phyloP scores from a whole-genome alignment of 2,113 vertebrate genomes.

The Lanius ludovicianus region DNA sequence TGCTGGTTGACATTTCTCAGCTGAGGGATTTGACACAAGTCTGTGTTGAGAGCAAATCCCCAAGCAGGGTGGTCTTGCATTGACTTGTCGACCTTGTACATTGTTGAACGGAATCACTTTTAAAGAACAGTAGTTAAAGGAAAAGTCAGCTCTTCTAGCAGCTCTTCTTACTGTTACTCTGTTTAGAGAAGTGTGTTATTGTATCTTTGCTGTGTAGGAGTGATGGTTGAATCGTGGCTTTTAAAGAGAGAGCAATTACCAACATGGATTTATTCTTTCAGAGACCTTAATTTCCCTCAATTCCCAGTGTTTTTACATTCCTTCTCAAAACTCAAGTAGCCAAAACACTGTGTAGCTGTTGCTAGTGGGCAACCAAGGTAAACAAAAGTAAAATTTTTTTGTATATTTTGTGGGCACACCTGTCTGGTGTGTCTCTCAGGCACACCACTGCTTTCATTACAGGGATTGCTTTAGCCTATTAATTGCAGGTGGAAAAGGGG shows the following conservation, averaged over 20 bases:
- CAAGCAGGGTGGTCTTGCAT: slow-evolving; percentile 80
- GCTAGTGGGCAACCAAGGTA: not conserved
- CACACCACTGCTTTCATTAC: not conserved
- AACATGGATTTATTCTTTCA: not conserved
- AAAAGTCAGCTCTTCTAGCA: slow-evolving; percentile 33
- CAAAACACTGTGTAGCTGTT: not conserved
- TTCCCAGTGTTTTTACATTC: not conserved
- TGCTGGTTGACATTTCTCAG: slow-evolving; percentile 87
- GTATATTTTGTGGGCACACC: not conserved
- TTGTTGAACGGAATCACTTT: slow-evolving; percentile 74
- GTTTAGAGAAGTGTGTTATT: slow-evolving; percentile 11
- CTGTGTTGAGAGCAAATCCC: slow-evolving; percentile 70
- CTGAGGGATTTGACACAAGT: slow-evolving; percentile 74
- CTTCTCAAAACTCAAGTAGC: not conserved
- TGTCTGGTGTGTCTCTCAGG: not conserved
- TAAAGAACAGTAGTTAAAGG: slow-evolving; percentile 81
- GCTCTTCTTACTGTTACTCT: slow-evolving; percentile 30
- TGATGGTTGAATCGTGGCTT: not conserved
- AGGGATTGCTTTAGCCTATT: not conserved
- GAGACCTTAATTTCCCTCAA: not conserved
- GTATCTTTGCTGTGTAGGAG: not conserved
- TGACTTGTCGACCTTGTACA: slow-evolving; percentile 79
- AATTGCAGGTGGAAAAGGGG: slow-evolving; percentile 12
- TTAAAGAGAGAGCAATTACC: not conserved
- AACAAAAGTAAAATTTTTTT: not conserved